A percentile compares a stretch with the other conserved stretches of the same genome.
These are phyloP conservation scores for Cryptomyrus ogoouensis DNA, from an alignment of 2,113 vertebrate species.

Conservation along the genomic window DNA sequence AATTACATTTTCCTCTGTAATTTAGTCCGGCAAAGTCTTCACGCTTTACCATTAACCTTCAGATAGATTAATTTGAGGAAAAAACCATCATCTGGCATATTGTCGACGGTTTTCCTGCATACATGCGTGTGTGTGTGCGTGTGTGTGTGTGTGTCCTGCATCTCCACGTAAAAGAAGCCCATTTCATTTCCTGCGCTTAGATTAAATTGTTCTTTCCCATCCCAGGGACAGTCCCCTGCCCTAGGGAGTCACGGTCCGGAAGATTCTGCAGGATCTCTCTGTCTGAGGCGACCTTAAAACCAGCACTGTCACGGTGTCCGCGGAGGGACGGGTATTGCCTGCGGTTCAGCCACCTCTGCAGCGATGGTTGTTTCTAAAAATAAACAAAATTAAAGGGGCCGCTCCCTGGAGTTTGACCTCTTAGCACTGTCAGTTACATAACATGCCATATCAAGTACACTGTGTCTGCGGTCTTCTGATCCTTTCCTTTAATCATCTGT, in stretches of 20 bases:
- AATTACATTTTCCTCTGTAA: conserved; percentile 11
- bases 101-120: neutral
- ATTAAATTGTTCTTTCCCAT: conserved; percentile 7
- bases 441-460: conserved; percentile 6
- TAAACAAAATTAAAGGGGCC: neutral
- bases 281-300: neutral
- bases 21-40: neutral
- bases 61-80: neutral
- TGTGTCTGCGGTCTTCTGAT: neutral
- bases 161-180: neutral
- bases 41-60: neutral
- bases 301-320: neutral
- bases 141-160: neutral
- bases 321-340: neutral
- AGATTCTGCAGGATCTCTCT: neutral
- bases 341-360: neutral
- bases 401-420: neutral
- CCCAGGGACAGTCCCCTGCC: neutral
- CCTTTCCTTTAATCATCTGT: neutral
- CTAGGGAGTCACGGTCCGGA: neutral
- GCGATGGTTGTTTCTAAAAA: neutral
- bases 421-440: conserved; percentile 4
- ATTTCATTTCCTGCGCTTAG: neutral
- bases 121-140: neutral
- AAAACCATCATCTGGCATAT: neutral